Evolutionary conservation across 2,797 vertebrate genomes (phyloP).

Genomic region (Adelosebastes latens): DNA sequence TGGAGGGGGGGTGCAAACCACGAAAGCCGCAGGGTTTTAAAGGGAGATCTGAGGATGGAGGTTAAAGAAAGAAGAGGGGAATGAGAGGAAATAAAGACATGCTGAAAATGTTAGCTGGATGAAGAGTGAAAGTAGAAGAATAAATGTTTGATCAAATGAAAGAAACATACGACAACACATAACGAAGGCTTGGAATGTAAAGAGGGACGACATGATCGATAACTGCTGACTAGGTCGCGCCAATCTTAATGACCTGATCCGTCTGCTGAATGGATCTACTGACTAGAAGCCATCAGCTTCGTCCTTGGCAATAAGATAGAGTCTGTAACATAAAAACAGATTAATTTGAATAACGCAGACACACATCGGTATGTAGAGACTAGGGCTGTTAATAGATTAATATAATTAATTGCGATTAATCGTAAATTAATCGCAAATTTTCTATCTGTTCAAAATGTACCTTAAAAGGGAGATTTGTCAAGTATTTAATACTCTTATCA

Average conservation of each 20-base stretch:
- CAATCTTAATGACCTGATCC: conserved; percentile 42
- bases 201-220: conserved; percentile 38
- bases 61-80: conserved; percentile 19
- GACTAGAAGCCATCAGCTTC: conserved; percentile 51
- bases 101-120: neutral
- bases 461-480: no score
- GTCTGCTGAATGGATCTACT: conserved; percentile 54
- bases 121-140: neutral
- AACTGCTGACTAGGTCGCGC: conserved; percentile 47
- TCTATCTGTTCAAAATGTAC: no score
- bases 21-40: conserved; percentile 31
- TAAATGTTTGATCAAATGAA: neutral
- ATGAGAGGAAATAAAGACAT: neutral
- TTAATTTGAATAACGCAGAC: conserved; percentile 40
- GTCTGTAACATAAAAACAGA: conserved; percentile 36
- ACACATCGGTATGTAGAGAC: neutral
- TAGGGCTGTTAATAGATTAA: no score
- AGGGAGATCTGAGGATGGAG: conserved; percentile 36
- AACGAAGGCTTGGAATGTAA: neutral
- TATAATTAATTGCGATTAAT: no score
- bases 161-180: neutral
- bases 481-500: no score
- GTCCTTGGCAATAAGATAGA: conserved; percentile 61
- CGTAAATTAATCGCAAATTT: no score
- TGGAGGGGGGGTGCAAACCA: conserved; percentile 6